Percentiles rank a stretch among this genome's conserved stretches.
Conservation (phyloP, 2,888 invertebrate genomes). For the Melikaiella ostensackeni region DNA sequence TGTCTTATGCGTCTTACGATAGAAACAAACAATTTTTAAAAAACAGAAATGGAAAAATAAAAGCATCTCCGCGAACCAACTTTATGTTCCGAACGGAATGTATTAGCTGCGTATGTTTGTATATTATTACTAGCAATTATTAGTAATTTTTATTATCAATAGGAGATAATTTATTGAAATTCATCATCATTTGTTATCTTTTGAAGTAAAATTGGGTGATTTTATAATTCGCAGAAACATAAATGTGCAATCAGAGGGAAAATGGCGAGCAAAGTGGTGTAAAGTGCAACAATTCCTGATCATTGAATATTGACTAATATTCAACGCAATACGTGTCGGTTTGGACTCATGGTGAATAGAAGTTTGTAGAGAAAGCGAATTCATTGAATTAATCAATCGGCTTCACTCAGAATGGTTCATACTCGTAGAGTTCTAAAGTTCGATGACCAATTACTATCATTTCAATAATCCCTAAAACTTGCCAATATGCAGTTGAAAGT, state of each 20-base stretch:
- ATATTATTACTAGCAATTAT: too few relatives aligned
- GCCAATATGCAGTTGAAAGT: not conserved
- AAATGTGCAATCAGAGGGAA: conserved; percentile 55
- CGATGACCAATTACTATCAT: not conserved
- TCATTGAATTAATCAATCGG: not conserved
- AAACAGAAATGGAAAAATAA: too few relatives aligned
- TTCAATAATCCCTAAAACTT: not conserved
- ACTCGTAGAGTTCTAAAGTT: not conserved
- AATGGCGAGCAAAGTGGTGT: conserved; percentile 55
- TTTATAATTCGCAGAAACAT: conserved; percentile 1
- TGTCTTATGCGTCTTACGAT: too few relatives aligned
- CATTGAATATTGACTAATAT: conserved; percentile 57
- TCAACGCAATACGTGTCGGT: conserved; percentile 51
- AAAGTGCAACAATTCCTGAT: conserved; percentile 56
- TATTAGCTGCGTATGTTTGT: too few relatives aligned
- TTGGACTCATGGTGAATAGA: conserved; percentile 35
- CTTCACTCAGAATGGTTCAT: not conserved
- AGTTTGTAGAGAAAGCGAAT: not conserved
- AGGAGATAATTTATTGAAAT: not conserved
- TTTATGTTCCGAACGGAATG: too few relatives aligned
- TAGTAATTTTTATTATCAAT: not conserved
- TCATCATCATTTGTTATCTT: not conserved
- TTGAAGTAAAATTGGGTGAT: not conserved
- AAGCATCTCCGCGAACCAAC: too few relatives aligned
- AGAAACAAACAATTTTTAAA: too few relatives aligned